A percentile compares a stretch with the other conserved stretches of the same genome.
Evolutionary conservation across 1,140 invertebrate species (phyloP).

Genomic region (Eumeta japonica): DNA sequence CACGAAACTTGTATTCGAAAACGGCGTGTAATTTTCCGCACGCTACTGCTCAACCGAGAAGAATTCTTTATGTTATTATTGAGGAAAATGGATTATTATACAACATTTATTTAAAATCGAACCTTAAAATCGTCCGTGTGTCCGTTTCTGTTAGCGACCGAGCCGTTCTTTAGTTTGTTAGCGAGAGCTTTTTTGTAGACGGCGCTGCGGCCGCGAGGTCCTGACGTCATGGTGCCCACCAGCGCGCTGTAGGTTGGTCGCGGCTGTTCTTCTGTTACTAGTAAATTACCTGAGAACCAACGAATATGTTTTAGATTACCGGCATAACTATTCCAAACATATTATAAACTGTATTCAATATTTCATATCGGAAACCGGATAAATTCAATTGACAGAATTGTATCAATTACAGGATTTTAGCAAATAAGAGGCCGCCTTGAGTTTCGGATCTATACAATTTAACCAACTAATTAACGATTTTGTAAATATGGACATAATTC

Average conservation of each 20-base stretch:
- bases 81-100: too few species aligned
- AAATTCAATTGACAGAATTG: too few species aligned
- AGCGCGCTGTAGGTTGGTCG: conserved; percentile 61
- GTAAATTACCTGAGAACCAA: conserved; percentile 34
- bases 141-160: conserved; percentile 29
- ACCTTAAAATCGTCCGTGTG: conserved; percentile 49
- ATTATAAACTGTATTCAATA: too few species aligned
- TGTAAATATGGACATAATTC: too few species aligned
- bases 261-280: conserved; percentile 34
- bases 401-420: conserved; percentile 18
- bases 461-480: too few species aligned
- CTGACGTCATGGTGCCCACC: conserved; percentile 59
- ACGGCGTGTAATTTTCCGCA: too few species aligned
- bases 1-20: too few species aligned
- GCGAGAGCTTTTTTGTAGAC: conserved; percentile 62
- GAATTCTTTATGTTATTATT: too few species aligned
- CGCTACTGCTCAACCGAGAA: too few species aligned
- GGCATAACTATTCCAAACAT: too few species aligned
- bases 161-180: conserved; percentile 49
- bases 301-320: too few species aligned
- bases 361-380: too few species aligned
- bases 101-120: conserved; percentile 5
- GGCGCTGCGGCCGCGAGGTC: conserved; percentile 57
- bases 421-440: not conserved
- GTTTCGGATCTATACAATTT: conserved; percentile 1